Base-by-base conservation (phyloP, 1,140 invertebrate species). In the Drosophila grimshawi region DNA sequence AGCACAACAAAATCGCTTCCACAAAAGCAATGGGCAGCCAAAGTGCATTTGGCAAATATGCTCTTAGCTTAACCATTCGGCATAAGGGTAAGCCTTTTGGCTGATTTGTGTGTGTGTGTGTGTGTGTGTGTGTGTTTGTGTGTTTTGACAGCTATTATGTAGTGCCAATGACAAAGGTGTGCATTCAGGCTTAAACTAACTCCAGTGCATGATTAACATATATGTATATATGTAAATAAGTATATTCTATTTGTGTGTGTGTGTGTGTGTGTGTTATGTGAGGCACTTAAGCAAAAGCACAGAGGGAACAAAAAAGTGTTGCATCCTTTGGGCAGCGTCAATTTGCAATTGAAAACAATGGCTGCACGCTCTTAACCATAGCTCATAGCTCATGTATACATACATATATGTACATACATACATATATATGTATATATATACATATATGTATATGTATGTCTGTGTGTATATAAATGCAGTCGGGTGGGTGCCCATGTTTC, bases 291-390 rank as follows among this genome's bases (percentile, higher is more conserved):
- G 43, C n/a, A 41, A 43, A 27, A 33, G 60, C 45, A 29, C 3
- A 48, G 57, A 19, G 11, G 57, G 6, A 33, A 48, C 10, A 46
- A 62, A 37, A 48, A 73, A 67, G 48, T 59, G 67, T 67, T 77
- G 43, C 62, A 70, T 32, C 67, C 73, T 81, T 63, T 66, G 51
- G 41, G 30, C 56, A 32, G 39, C 29, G 77, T 62, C 73, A 66
- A 77, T 73, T 77, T 73, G 49, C 62, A 76, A 80, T 86, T 81
- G 74, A 78, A 70, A 76, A 63, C 62, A 56, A 64, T 41, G 52
- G 37, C 37, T 51, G 35, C 59, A 64, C 3, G 37, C 48, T 52
- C 41, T n/a, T 45, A 33, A 39, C 56, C 49, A 62, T 55, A 62
- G 65, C 65, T 68, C 71, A 68, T 33, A 43, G 30, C 35, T 64